Evolutionary conservation across 2,797 vertebrate species (phyloP).

Genomic region (Diplodus sargus): DNA sequence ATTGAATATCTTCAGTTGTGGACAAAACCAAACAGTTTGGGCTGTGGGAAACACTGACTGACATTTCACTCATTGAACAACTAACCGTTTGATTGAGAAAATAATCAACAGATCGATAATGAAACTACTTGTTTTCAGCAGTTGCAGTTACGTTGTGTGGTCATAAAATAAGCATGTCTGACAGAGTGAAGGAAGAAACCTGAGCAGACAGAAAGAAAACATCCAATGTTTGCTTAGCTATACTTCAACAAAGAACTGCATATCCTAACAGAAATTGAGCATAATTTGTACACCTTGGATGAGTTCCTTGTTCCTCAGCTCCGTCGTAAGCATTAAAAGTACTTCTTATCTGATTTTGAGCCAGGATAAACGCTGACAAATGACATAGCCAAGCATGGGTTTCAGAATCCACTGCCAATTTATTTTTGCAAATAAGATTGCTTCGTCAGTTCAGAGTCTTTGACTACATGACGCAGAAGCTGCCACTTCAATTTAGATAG

Average conservation of each 20-base stretch:
- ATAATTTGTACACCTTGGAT: background rate
- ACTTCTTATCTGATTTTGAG: background rate
- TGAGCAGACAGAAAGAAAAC: background rate
- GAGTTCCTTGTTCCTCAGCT: background rate
- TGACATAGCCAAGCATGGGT: background rate
- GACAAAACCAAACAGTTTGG: no score
- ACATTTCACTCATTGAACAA: no score
- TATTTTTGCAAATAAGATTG: background rate
- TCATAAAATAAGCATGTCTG: no score
- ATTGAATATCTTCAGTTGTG: no score
- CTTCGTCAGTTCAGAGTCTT: background rate
- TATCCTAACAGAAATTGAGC: background rate
- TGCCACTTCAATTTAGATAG: background rate
- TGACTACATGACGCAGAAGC: background rate
- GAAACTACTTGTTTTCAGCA: no score
- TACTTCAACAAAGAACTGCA: background rate
- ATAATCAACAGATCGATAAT: no score
- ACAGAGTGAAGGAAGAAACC: background rate
- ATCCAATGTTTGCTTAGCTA: background rate
- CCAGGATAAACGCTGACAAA: background rate
- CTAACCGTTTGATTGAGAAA: no score
- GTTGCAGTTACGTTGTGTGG: no score
- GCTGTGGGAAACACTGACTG: no score
- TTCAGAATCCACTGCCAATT: background rate
- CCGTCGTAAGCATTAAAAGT: constrained; percentile 1